Conservation (phyloP, 92 coral and sea anemone genomes). For the Galaxea fascicularis region DNA sequence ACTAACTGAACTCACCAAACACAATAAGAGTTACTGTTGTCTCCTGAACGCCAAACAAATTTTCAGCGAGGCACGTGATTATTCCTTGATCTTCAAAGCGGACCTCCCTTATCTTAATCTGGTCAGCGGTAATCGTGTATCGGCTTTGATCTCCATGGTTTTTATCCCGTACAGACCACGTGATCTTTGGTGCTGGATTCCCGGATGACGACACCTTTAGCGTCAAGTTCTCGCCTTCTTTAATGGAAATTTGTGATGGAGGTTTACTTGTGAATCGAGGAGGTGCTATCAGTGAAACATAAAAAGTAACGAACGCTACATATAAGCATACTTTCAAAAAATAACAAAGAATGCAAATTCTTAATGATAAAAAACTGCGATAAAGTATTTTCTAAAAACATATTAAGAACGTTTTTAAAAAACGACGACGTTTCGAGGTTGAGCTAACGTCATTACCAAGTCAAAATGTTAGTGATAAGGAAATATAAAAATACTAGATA, state of each 20-base stretch:
- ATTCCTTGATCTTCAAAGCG: slow-evolving; percentile 43
- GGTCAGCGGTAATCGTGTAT: background rate
- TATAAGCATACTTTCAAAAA: too few species aligned
- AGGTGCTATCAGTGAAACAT: slow-evolving; percentile 25
- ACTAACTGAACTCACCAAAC: slow-evolving; percentile 26
- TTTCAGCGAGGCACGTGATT: slow-evolving; percentile 42
- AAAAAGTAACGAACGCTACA: too few species aligned
- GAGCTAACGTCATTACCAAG: too few species aligned
- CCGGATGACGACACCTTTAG: slow-evolving; percentile 32
- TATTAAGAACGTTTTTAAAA: too few species aligned
- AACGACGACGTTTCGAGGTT: too few species aligned
- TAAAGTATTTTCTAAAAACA: too few species aligned
- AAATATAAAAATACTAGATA: too few species aligned
- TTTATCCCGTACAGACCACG: slow-evolving; percentile 34
- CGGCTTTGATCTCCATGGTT: slow-evolving; percentile 4
- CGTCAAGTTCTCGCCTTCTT: slow-evolving; percentile 48
- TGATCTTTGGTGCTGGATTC: slow-evolving; percentile 49
- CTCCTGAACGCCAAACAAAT: slow-evolving; percentile 35
- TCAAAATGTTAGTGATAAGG: too few species aligned
- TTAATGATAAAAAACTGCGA: too few species aligned
- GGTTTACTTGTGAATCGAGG: slow-evolving; percentile 28
- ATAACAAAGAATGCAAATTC: too few species aligned
- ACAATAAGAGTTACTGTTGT: slow-evolving; percentile 29
- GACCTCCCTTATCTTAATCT: slow-evolving; percentile 30
- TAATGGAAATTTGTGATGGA: slow-evolving; percentile 31